These are phyloP conservation scores for Aricia agestis DNA, from an alignment of 1,140 invertebrate species.

Conservation along the genomic window DNA sequence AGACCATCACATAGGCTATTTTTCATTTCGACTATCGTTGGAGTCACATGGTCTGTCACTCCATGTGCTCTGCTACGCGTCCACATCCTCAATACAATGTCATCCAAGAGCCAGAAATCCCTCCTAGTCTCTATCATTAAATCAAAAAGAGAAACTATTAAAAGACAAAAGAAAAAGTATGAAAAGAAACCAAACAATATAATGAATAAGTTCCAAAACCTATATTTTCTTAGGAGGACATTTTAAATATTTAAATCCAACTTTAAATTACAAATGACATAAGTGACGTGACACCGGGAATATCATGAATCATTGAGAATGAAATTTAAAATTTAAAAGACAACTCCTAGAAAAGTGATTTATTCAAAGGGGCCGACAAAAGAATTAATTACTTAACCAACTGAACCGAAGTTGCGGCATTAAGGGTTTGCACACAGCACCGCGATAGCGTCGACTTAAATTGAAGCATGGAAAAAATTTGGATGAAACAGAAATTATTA, in stretches of 20 bases:
- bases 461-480: too few relatives aligned
- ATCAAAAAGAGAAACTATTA: too few relatives aligned
- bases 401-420: constrained; percentile 44
- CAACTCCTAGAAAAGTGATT: constrained; percentile 53
- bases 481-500: too few relatives aligned
- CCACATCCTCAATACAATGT: too few relatives aligned
- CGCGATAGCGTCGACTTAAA: not conserved
- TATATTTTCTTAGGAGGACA: not conserved
- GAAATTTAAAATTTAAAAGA: constrained; percentile 43
- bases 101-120: too few relatives aligned
- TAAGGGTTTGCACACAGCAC: constrained; percentile 22
- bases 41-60: too few relatives aligned
- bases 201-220: not conserved
- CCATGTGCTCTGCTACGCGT: too few relatives aligned
- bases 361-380: constrained; percentile 52
- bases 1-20: too few relatives aligned
- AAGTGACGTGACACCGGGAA: constrained; percentile 13
- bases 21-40: too few relatives aligned
- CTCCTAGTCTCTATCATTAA: too few relatives aligned
- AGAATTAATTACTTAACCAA: constrained; percentile 64
- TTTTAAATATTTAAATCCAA: constrained; percentile 9
- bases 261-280: constrained; percentile 12
- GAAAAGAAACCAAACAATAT: too few relatives aligned
- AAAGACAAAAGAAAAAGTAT: too few relatives aligned
- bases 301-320: constrained; percentile 30